These are phyloP conservation scores for Galleria mellonella DNA, from an alignment of 1,140 invertebrate species.

Conservation along the genomic window DNA sequence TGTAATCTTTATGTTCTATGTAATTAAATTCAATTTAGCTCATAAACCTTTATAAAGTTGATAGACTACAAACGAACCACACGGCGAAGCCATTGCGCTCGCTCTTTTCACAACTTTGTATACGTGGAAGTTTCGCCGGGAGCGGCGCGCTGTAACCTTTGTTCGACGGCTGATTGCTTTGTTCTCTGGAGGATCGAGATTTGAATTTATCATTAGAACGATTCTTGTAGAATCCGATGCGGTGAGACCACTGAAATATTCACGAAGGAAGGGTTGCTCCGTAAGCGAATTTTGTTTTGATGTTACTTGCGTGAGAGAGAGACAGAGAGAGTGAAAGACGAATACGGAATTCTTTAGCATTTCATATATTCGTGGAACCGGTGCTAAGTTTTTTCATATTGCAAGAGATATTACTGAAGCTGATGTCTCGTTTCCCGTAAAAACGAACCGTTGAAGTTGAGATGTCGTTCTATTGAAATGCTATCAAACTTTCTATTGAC, in stretches of 20 bases:
- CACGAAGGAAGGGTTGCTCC: slow-evolving; percentile 11
- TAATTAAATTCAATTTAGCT: slow-evolving; percentile 3
- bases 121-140: slow-evolving; percentile 17
- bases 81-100: slow-evolving; percentile 14
- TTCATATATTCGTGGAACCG: no score
- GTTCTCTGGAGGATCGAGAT: slow-evolving; percentile 42
- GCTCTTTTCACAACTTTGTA: slow-evolving; percentile 30
- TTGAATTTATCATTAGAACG: slow-evolving; percentile 65
- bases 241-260: slow-evolving; percentile 27
- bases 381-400: no score
- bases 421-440: no score
- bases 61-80: slow-evolving; percentile 12
- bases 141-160: slow-evolving; percentile 31
- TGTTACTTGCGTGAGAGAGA: no score
- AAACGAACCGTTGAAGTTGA: no score
- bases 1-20: no score
- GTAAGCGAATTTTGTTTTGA: no score
- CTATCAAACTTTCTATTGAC: no score
- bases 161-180: slow-evolving; percentile 52
- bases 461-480: no score
- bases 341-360: no score
- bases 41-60: slow-evolving; percentile 11
- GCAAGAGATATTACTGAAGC: no score
- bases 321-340: no score
- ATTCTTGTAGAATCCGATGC: slow-evolving; percentile 26